These are phyloP conservation scores for Subacronicta megacephala DNA, from an alignment of 2,888 invertebrate species.

Conservation along the genomic window DNA sequence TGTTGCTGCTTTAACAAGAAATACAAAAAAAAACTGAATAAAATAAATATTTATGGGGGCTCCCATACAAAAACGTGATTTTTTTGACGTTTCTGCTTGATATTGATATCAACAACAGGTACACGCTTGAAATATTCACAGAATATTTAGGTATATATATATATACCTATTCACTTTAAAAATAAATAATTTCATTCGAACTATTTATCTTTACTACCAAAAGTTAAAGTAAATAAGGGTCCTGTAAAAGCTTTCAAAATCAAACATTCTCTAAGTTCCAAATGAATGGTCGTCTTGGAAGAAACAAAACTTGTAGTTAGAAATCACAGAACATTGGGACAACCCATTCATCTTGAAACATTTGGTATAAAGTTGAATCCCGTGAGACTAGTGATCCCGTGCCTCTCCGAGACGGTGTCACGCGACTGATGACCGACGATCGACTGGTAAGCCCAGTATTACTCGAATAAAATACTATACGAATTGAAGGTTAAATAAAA, in stretches of 20 bases:
- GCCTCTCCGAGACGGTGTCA: conserved; percentile 1
- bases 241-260: not conserved
- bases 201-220: no score
- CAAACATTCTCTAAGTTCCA: not conserved
- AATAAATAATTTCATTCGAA: no score
- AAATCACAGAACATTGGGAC: not conserved
- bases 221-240: not conserved
- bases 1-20: no score
- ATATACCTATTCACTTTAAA: no score
- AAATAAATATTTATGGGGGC: no score
- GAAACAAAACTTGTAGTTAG: not conserved
- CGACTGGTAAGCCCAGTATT: conserved; percentile 6
- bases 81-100: no score
- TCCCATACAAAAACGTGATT: no score
- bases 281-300: not conserved
- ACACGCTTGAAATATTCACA: no score
- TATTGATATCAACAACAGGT: no score
- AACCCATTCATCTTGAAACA: conserved; percentile 33
- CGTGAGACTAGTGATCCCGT: conserved; percentile 10
- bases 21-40: no score
- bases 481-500: not conserved
- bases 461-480: not conserved
- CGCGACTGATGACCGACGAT: conserved; percentile 6
- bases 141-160: no score
- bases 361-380: conserved; percentile 13